Evolutionary conservation across 2,888 invertebrate genomes (phyloP).

Genomic region (Noctua fimbriata): DNA sequence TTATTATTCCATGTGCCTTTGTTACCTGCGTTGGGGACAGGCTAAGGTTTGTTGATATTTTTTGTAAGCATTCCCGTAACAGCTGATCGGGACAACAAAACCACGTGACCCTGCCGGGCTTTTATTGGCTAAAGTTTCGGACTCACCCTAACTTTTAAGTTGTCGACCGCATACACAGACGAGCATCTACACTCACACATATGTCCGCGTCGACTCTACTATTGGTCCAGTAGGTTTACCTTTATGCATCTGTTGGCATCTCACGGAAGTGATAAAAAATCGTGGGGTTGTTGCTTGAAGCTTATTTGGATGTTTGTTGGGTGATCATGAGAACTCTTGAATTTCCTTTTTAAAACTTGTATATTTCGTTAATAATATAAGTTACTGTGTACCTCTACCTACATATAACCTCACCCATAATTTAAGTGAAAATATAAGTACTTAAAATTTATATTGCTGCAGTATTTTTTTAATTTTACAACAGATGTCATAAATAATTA

Average conservation of each 20-base stretch:
- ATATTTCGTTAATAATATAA: background rate
- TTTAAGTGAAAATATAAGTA: background rate
- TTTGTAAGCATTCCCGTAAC: slow-evolving; percentile 83
- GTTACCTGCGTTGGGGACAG: slow-evolving; percentile 79
- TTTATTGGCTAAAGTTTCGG: slow-evolving; percentile 73
- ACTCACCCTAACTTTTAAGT: slow-evolving; percentile 68
- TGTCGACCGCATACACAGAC: slow-evolving; percentile 48
- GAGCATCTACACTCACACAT: slow-evolving; percentile 33
- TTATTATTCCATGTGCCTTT: slow-evolving; percentile 68
- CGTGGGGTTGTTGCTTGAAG: slow-evolving; percentile 19
- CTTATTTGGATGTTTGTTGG: slow-evolving; percentile 21
- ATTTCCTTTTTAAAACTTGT: background rate
- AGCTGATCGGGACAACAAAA: slow-evolving; percentile 85
- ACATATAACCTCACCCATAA: background rate
- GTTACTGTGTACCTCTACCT: background rate
- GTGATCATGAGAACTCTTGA: background rate
- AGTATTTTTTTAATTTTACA: background rate
- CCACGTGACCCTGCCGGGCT: slow-evolving; percentile 71
- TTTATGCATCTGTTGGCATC: slow-evolving; percentile 51
- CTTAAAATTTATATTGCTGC: background rate
- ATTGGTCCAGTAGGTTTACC: slow-evolving; percentile 42
- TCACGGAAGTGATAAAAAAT: slow-evolving; percentile 58
- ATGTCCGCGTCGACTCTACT: slow-evolving; percentile 7
- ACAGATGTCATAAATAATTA: slow-evolving; percentile 18
- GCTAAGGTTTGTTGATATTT: slow-evolving; percentile 81